These are phyloP conservation scores for Pedicia rivosa DNA, from an alignment of 2,888 invertebrate species.

Conservation along the genomic window DNA sequence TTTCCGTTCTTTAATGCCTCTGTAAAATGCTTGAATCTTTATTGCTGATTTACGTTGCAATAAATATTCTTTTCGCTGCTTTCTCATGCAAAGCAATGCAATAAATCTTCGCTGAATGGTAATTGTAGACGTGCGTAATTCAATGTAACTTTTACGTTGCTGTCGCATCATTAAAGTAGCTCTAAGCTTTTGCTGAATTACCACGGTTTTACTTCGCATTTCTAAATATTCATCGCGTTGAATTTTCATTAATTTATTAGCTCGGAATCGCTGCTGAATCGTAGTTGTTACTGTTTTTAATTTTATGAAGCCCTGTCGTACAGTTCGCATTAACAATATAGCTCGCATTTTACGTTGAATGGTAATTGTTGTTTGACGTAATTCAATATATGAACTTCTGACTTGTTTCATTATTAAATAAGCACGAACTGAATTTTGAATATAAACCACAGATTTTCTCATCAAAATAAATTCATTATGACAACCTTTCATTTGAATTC, in stretches of 20 bases:
- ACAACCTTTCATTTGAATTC: slow-evolving; percentile 17
- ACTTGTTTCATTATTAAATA: slow-evolving; percentile 13
- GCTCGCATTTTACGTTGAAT: slow-evolving; percentile 25
- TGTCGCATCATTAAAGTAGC: slow-evolving; percentile 16
- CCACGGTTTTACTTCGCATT: slow-evolving; percentile 15
- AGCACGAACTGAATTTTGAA: background rate
- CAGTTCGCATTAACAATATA: slow-evolving; percentile 17
- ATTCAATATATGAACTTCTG: background rate
- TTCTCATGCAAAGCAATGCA: slow-evolving; percentile 9
- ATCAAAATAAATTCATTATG: slow-evolving; percentile 16
- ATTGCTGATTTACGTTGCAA: slow-evolving; percentile 15
- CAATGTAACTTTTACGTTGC: slow-evolving; percentile 21
- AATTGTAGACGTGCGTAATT: slow-evolving; percentile 20
- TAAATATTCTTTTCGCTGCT: slow-evolving; percentile 17
- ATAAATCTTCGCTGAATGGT: slow-evolving; percentile 15
- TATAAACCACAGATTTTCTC: background rate
- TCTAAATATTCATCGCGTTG: slow-evolving; percentile 15
- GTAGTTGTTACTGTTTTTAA: slow-evolving; percentile 14
- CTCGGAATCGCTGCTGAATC: slow-evolving; percentile 13
- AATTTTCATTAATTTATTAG: slow-evolving; percentile 16
- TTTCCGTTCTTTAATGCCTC: slow-evolving; percentile 17
- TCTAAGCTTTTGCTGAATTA: slow-evolving; percentile 26
- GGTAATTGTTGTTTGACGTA: slow-evolving; percentile 17
- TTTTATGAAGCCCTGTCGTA: slow-evolving; percentile 19
- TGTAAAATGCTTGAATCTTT: slow-evolving; percentile 23